A percentile compares a stretch with the other conserved stretches of the same genome.
Evolutionary conservation across 2,113 vertebrate genomes (phyloP).

Genomic region (Choloepus hoffmanni): DNA sequence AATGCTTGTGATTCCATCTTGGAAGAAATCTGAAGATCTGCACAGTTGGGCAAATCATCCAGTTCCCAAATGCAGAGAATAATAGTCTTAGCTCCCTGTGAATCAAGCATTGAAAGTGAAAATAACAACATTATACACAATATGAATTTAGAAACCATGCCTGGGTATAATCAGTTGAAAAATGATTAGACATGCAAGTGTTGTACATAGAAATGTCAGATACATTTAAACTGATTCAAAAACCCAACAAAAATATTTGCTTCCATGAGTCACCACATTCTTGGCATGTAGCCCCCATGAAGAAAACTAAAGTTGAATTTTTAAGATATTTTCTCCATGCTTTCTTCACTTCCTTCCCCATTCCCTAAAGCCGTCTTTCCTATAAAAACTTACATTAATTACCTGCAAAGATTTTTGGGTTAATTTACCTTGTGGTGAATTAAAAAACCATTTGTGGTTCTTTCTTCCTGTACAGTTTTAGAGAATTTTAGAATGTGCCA

Average conservation of each 20-base stretch:
- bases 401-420: not conserved
- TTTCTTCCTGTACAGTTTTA: not conserved
- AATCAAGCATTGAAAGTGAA: not conserved
- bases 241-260: not conserved
- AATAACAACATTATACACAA: slow-evolving; percentile 4
- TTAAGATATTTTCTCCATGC: not conserved
- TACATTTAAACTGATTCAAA: slow-evolving; percentile 36
- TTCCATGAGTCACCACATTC: not conserved
- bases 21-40: too few species aligned
- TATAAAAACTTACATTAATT: not conserved
- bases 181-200: slow-evolving; percentile 42
- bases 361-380: not conserved
- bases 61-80: not conserved
- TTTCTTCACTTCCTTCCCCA: not conserved
- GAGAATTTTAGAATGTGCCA: not conserved
- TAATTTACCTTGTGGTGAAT: not conserved
- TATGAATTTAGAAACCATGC: slow-evolving; percentile 43
- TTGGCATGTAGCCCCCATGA: not conserved
- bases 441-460: not conserved
- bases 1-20: not conserved
- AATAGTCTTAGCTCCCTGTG: not conserved
- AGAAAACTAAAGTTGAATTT: not conserved
- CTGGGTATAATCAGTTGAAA: slow-evolving; percentile 48
- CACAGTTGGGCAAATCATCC: slow-evolving; percentile 38
- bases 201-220: not conserved